Percentiles rank a stretch among this genome's conserved stretches.
Conservation (phyloP, 2,888 invertebrate species). For the Agrotis ipsilon region DNA sequence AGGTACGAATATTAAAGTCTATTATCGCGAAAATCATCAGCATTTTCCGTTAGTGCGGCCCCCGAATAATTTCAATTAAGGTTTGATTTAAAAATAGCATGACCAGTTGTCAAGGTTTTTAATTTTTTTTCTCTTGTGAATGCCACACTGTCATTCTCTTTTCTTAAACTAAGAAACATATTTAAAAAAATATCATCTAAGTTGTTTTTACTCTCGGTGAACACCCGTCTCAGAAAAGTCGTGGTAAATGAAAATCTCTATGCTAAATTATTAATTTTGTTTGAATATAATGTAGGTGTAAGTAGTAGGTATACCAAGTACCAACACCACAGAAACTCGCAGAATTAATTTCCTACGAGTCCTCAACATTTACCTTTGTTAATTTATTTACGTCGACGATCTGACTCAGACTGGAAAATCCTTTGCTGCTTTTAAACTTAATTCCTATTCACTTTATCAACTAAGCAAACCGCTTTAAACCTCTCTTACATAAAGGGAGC, state of each 20-base stretch:
- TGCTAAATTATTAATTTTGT: constrained; percentile 19
- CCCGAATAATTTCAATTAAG: too few relatives aligned
- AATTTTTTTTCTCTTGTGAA: too few relatives aligned
- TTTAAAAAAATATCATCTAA: too few relatives aligned
- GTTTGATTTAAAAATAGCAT: too few relatives aligned
- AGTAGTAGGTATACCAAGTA: not conserved
- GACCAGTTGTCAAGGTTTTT: too few relatives aligned
- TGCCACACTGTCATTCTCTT: not conserved
- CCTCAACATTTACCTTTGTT: constrained; percentile 65
- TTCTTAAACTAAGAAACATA: not conserved
- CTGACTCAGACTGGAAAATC: constrained; percentile 65
- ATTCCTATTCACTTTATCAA: constrained; percentile 83
- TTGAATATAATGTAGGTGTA: constrained; percentile 9
- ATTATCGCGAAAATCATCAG: too few relatives aligned
- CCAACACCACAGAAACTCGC: constrained; percentile 39
- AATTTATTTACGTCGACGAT: constrained; percentile 70
- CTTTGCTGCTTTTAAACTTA: constrained; percentile 76
- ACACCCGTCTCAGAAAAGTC: too few relatives aligned
- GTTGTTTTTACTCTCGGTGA: too few relatives aligned
- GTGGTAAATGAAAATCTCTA: not conserved
- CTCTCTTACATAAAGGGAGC: constrained; percentile 78
- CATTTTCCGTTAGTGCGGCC: too few relatives aligned
- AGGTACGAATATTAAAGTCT: too few relatives aligned
- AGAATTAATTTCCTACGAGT: constrained; percentile 65
- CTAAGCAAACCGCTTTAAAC: constrained; percentile 77